phyloP scores from a whole-genome alignment of 2,888 invertebrate species.

The Dyspetes luteomarginatus region DNA sequence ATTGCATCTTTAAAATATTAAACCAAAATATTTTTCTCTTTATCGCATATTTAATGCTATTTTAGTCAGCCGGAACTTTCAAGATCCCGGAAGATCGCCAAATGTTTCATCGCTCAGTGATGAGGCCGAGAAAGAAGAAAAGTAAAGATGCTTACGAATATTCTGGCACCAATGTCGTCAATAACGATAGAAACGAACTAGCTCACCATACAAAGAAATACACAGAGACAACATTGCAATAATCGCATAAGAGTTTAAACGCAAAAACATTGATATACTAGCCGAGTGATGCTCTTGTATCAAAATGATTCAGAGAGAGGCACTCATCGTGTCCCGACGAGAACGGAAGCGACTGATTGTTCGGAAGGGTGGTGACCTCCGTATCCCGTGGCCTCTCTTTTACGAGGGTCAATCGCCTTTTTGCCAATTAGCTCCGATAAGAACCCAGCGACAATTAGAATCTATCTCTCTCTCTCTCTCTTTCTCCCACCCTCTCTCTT shows the following conservation, averaged over 20 bases:
- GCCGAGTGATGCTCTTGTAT: conserved; percentile 68
- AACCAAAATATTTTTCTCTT: neutral
- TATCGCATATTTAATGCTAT: neutral
- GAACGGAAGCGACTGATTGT: conserved; percentile 81
- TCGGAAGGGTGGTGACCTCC: conserved; percentile 80
- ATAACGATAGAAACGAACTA: conserved; percentile 1
- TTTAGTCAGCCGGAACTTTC: neutral
- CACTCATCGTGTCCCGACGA: conserved; percentile 71
- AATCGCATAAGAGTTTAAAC: conserved; percentile 2
- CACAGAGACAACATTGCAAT: neutral
- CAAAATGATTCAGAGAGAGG: conserved; percentile 80
- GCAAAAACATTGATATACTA: conserved; percentile 1
- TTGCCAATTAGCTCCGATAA: conserved; percentile 75
- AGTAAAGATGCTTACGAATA: neutral
- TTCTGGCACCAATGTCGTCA: neutral
- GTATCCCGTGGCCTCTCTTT: conserved; percentile 68
- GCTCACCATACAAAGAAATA: conserved; percentile 1
- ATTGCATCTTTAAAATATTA: neutral
- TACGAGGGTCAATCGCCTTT: conserved; percentile 78
- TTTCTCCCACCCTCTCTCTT: neutral
- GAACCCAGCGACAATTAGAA: conserved; percentile 36
- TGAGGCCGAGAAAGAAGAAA: neutral
- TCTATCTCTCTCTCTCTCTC: neutral
- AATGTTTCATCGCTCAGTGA: neutral
- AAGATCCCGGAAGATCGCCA: neutral